A percentile compares a stretch with the other conserved stretches of the same genome.
phyloP scores from a whole-genome alignment of 2,888 invertebrate species.

The Drosophila quinaria region DNA sequence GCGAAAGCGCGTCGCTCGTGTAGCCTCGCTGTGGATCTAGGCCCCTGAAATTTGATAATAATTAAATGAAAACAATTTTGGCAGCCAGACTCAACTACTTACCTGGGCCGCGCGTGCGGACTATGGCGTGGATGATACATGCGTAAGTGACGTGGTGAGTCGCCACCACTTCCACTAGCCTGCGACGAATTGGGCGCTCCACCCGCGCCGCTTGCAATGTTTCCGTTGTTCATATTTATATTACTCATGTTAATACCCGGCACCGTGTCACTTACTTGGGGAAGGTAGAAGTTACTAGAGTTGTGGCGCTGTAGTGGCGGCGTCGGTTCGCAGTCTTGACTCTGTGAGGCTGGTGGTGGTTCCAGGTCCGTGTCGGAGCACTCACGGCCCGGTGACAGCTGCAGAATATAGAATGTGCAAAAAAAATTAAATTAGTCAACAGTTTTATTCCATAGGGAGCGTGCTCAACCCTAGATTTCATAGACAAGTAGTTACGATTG shows the following conservation, averaged over 20 bases:
- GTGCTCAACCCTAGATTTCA: conserved; percentile 34
- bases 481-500: conserved; percentile 50
- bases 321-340: conserved; percentile 96
- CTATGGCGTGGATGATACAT: conserved; percentile 89
- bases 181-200: conserved; percentile 43
- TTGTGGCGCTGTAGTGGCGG: conserved; percentile 94
- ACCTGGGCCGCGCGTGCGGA: conserved; percentile 92
- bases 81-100: conserved; percentile 42
- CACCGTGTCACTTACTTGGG: conserved; percentile 87
- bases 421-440: conserved; percentile 13
- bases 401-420: conserved; percentile 19
- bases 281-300: conserved; percentile 95
- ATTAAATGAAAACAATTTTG: background rate
- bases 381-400: conserved; percentile 94
- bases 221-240: conserved; percentile 67
- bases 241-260: conserved; percentile 48
- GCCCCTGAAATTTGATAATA: conserved; percentile 84
- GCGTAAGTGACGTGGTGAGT: conserved; percentile 87
- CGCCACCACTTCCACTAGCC: conserved; percentile 83
- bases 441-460: background rate
- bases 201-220: conserved; percentile 68
- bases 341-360: conserved; percentile 96
- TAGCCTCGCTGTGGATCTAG: conserved; percentile 89
- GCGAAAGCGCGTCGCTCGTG: conserved; percentile 87
- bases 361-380: conserved; percentile 94